phyloP scores from a whole-genome alignment of 2,113 vertebrate genomes.

The Climacteris rufus region DNA sequence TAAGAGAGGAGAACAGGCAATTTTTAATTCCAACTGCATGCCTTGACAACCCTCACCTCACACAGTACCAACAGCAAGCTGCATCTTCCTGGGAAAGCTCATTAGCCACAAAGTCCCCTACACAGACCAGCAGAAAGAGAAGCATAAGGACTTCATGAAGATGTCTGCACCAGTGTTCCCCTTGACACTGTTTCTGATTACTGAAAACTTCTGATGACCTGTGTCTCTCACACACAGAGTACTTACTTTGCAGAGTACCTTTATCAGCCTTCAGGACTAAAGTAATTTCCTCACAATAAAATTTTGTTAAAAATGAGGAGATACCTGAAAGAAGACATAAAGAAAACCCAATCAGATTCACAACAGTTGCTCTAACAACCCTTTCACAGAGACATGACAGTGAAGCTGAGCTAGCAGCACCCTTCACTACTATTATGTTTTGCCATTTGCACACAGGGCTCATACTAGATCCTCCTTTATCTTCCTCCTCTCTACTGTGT shows the following conservation, averaged over 20 bases:
- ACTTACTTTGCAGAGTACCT: background rate
- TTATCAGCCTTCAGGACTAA: background rate
- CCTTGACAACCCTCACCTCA: background rate
- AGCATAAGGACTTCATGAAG: rapidly evolving
- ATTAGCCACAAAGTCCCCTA: background rate
- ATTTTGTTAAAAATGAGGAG: background rate
- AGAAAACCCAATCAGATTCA: background rate
- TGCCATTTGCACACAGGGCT: background rate
- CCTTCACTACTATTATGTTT: background rate
- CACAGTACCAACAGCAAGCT: background rate
- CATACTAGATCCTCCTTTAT: background rate
- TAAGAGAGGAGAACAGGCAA: background rate
- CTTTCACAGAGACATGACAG: background rate
- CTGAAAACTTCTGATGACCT: background rate
- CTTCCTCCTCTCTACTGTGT: background rate
- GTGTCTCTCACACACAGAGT: background rate
- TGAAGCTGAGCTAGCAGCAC: background rate
- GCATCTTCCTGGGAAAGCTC: background rate
- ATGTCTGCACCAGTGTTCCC: background rate
- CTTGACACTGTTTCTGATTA: background rate
- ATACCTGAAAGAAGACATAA: background rate
- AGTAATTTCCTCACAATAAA: background rate
- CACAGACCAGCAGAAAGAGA: background rate
- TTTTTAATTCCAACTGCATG: background rate
- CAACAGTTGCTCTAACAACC: rapidly evolving